Base-by-base conservation (phyloP, 2,888 invertebrate genomes). In the Morpho deidamia region DNA sequence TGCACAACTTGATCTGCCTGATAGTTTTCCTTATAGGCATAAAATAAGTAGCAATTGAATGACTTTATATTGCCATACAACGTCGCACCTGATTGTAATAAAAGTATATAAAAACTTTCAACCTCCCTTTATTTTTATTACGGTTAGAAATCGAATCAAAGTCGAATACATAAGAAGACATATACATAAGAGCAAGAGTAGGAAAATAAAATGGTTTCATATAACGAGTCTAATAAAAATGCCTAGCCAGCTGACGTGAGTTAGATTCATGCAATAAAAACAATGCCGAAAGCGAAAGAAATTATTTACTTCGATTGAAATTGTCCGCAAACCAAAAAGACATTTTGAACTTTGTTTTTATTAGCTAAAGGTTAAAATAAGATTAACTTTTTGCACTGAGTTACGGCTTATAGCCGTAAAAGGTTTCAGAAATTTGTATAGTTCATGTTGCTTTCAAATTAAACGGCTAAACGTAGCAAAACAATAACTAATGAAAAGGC, bases 241-340 rank as follows among this genome's bases (percentile, higher is more conserved):
- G 46, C 52, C 51, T 55, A 57, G 58, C 58, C 61, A 60, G 58
- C 61, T 61, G 61, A 58, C 61, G 60, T 58, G 52, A 50, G 43
- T 52, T 54, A 54, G 56, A 59, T 58, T 54, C 58, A 54, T 51
- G 53, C 45, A 59, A 61, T 61, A 61, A 60, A 61, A 61, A 60
- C 61, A 60, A 61, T 54, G 52, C 52, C 58, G 54, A 52, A 60
- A 48, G 51, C 57, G 47, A 61, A 59, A 49, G 59, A 56, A 56
- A 59, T 59, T 57, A 61, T 61, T 58, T 54, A 55, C 34, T 44
- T 51, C 48, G 38, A 43, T 49, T 48, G 40, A 43, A 57, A 51
- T 50, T 50, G 50, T 9, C 32, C 9, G 34, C 12, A 8, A 23
- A 11, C 9, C 45, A 39, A 38, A 43, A 40, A 43, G 33, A 14